Percentiles rank a stretch among this genome's conserved stretches.
phyloP scores from a whole-genome alignment of 2,113 vertebrate genomes.

The Halichoerus grypus region DNA sequence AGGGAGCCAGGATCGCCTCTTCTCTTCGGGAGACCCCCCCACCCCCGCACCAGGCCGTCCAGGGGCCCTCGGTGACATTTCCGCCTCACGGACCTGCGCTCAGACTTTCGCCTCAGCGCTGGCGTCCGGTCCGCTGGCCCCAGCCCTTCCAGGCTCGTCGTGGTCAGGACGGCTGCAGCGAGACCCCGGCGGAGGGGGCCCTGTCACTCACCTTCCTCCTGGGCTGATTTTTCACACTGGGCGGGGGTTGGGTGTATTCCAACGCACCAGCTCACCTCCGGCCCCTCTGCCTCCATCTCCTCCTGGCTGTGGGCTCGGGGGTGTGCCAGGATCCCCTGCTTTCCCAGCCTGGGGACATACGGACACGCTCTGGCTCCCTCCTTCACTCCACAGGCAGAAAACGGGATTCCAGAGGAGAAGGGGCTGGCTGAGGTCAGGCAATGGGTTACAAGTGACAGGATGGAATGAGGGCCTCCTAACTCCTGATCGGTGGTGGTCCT shows the following conservation, averaged over 20 bases:
- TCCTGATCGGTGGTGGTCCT: neutral
- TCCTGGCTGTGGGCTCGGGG: neutral
- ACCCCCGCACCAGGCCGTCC: neutral
- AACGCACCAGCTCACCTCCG: neutral
- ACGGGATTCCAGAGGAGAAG: neutral
- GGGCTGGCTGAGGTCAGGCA: neutral
- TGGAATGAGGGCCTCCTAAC: neutral
- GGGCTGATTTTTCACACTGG: neutral
- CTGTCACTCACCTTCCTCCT: neutral
- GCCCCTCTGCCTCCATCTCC: neutral
- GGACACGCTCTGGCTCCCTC: neutral
- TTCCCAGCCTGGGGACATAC: neutral
- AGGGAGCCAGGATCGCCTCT: too few relatives aligned
- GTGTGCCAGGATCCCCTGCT: neutral
- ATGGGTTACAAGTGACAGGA: neutral
- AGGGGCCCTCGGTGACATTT: neutral
- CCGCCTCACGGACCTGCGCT: neutral
- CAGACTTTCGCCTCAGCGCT: neutral
- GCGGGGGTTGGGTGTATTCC: neutral
- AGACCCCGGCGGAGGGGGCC: neutral
- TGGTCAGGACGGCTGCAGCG: neutral
- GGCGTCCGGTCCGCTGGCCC: neutral
- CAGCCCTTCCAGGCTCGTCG: neutral
- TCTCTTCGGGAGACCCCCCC: neutral
- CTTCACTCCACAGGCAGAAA: neutral